Percentiles rank a stretch among this genome's conserved stretches.
These are phyloP conservation scores for Smithornis capensis DNA, from an alignment of 2,113 vertebrate genomes.

Conservation along the genomic window DNA sequence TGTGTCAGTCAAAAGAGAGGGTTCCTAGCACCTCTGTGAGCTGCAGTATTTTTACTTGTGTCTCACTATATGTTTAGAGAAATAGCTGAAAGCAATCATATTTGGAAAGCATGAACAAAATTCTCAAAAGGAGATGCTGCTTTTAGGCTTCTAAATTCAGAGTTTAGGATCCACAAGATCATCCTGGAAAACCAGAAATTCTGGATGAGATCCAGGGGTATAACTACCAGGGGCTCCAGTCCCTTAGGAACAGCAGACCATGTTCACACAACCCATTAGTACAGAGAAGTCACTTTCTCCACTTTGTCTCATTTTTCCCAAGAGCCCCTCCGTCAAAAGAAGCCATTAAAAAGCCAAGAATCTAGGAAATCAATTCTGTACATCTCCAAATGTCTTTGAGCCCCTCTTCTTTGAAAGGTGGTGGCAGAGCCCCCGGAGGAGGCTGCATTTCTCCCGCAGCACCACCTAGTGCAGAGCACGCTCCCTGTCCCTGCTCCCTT, in stretches of 20 bases:
- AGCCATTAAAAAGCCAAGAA: background rate
- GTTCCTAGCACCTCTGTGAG: background rate
- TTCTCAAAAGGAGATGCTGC: background rate
- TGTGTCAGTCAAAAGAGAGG: background rate
- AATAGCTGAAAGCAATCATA: background rate
- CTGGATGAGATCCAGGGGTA: background rate
- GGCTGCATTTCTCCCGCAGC: background rate
- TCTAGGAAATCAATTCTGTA: background rate
- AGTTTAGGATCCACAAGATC: background rate
- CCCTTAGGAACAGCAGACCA: background rate
- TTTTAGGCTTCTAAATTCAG: background rate
- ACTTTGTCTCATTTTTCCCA: background rate
- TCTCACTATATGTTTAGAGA: background rate
- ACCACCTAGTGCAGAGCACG: slow-evolving; percentile 7
- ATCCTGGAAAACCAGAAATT: background rate
- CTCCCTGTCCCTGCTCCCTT: background rate
- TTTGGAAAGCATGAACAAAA: background rate
- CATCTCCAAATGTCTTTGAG: background rate
- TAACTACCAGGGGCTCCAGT: background rate
- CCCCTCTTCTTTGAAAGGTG: background rate
- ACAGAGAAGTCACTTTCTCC: background rate
- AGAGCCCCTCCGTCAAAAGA: background rate
- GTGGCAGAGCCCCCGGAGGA: background rate
- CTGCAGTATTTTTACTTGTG: background rate
- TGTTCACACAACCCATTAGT: background rate